Conservation (phyloP, 2,113 vertebrate species). For the Mesoclemmys tuberculata region DNA sequence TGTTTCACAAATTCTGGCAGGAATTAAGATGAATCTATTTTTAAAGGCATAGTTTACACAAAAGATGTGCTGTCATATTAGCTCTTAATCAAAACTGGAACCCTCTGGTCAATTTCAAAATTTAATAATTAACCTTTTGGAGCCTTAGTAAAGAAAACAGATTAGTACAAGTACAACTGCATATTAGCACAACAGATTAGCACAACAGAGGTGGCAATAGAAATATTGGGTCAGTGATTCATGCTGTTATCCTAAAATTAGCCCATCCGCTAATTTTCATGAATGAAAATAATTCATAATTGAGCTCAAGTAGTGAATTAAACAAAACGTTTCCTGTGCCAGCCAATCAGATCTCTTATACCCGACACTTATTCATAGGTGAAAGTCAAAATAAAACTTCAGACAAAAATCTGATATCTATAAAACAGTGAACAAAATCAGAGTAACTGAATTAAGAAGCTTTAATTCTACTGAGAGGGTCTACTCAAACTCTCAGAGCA, state of each 20-base stretch:
- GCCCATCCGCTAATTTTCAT: background rate
- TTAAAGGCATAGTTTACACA: background rate
- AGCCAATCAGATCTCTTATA: background rate
- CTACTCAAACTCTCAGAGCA: background rate
- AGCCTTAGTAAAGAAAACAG: background rate
- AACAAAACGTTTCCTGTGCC: background rate
- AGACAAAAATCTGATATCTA: background rate
- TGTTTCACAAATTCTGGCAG: background rate
- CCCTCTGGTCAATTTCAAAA: background rate
- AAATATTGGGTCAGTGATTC: background rate
- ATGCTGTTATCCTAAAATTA: background rate
- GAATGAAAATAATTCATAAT: background rate
- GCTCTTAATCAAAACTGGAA: background rate
- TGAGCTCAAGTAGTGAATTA: background rate
- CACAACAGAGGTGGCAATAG: background rate
- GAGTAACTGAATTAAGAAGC: background rate
- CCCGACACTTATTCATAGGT: background rate
- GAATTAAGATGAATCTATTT: background rate
- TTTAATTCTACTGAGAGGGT: background rate
- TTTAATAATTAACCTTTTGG: background rate
- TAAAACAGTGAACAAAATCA: background rate
- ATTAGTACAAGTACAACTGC: background rate
- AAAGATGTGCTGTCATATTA: background rate
- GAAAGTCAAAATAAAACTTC: background rate
- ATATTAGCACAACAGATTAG: background rate